Percentiles rank a stretch among this genome's conserved stretches.
These are phyloP conservation scores for Tauraco hartlaubi DNA, from an alignment of 2,797 vertebrate genomes.

Conservation along the genomic window DNA sequence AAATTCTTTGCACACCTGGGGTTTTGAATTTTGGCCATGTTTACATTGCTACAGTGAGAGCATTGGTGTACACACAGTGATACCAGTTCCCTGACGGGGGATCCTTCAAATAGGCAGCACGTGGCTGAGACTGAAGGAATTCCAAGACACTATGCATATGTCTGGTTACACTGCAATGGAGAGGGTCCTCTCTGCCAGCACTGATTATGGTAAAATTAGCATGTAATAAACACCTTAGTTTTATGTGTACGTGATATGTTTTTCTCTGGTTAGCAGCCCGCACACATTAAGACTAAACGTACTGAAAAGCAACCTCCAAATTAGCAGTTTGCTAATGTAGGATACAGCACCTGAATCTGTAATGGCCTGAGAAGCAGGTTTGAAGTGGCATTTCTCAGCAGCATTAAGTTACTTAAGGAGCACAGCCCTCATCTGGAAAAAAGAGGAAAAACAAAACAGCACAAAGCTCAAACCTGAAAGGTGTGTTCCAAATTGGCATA, in stretches of 20 bases:
- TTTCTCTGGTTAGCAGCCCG: background rate
- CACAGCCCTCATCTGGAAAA: background rate
- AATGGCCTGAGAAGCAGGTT: background rate
- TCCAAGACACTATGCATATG: constrained; percentile 7
- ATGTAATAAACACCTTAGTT: constrained; percentile 58
- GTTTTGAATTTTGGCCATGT: background rate
- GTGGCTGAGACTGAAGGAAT: background rate
- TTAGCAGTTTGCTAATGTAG: background rate
- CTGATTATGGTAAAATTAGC: constrained; percentile 5
- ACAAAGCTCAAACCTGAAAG: background rate
- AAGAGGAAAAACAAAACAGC: background rate
- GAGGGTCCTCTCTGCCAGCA: background rate
- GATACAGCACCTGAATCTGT: background rate
- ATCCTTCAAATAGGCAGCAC: background rate
- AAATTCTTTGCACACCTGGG: background rate
- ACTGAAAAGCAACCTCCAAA: background rate
- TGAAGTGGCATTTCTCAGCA: background rate
- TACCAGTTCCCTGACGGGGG: background rate
- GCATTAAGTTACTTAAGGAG: background rate
- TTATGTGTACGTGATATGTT: background rate
- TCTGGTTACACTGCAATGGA: background rate
- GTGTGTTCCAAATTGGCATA: background rate
- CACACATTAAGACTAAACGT: background rate
- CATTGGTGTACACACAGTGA: background rate
- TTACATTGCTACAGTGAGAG: background rate